A percentile compares a stretch with the other conserved stretches of the same genome.
Conservation (phyloP, 2,888 invertebrate species). For the Cosmopolites sordidus region DNA sequence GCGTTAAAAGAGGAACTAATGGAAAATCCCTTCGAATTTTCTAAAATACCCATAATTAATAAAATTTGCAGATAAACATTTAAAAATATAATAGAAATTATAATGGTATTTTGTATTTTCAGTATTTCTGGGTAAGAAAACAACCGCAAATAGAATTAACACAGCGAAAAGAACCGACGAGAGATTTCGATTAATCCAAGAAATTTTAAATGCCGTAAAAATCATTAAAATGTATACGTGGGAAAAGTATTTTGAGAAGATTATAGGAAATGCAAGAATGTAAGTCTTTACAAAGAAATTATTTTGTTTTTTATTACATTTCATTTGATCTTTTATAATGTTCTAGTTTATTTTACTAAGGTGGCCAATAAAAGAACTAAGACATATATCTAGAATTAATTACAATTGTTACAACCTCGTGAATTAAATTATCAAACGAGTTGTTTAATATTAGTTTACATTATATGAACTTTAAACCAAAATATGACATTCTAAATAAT, state of each 20-base stretch:
- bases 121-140: constrained; percentile 34
- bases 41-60: too few relatives aligned
- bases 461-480: too few relatives aligned
- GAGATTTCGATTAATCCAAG: constrained; percentile 36
- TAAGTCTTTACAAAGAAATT: constrained; percentile 25
- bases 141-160: constrained; percentile 30
- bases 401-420: too few relatives aligned
- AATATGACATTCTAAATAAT: too few relatives aligned
- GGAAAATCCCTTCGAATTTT: too few relatives aligned
- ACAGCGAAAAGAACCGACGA: constrained; percentile 40
- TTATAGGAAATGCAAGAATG: constrained; percentile 52
- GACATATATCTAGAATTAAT: too few relatives aligned
- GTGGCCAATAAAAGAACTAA: too few relatives aligned
- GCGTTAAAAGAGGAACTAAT: too few relatives aligned
- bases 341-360: background rate
- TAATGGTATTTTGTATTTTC: background rate
- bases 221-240: constrained; percentile 42
- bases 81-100: too few relatives aligned
- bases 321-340: background rate
- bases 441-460: too few relatives aligned
- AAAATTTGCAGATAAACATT: too few relatives aligned
- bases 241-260: constrained; percentile 38
- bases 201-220: constrained; percentile 36
- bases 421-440: too few relatives aligned
- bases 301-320: background rate